phyloP scores from a whole-genome alignment of 1,140 invertebrate genomes.

The Lepidurus apus region DNA sequence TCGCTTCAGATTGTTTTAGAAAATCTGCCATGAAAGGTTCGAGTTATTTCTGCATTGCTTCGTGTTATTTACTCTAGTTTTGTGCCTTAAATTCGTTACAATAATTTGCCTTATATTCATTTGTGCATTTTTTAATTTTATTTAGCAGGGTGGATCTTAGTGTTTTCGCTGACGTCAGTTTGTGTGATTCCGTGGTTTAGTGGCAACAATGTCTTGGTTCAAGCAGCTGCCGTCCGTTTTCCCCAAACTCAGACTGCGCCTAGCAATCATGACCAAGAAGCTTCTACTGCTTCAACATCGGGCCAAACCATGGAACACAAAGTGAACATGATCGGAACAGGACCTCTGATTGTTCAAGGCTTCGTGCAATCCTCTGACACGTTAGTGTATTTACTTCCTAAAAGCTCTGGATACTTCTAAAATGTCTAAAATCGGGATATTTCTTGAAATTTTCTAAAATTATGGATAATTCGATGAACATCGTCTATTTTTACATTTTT shows the following conservation, averaged over 20 bases:
- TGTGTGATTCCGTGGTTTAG: neutral
- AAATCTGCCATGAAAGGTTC: neutral
- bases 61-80: too few relatives aligned
- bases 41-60: neutral
- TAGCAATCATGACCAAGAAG: neutral
- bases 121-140: neutral
- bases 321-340: slow-evolving; percentile 12
- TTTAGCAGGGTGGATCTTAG: neutral
- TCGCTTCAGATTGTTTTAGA: neutral
- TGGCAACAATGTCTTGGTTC: neutral
- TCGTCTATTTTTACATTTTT: too few relatives aligned
- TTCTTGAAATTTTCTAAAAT: too few relatives aligned
- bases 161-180: neutral
- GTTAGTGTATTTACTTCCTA: neutral
- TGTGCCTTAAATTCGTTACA: too few relatives aligned
- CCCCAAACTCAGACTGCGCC: neutral
- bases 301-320: neutral
- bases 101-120: neutral
- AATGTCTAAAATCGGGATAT: too few relatives aligned
- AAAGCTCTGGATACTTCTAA: neutral
- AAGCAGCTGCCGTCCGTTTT: neutral
- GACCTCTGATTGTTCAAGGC: neutral
- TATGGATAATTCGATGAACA: too few relatives aligned
- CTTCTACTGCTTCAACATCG: neutral
- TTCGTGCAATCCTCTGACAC: neutral